Base-by-base conservation (phyloP, 35 echinoderm and acorn worm genomes). In the Lytechinus variegatus region DNA sequence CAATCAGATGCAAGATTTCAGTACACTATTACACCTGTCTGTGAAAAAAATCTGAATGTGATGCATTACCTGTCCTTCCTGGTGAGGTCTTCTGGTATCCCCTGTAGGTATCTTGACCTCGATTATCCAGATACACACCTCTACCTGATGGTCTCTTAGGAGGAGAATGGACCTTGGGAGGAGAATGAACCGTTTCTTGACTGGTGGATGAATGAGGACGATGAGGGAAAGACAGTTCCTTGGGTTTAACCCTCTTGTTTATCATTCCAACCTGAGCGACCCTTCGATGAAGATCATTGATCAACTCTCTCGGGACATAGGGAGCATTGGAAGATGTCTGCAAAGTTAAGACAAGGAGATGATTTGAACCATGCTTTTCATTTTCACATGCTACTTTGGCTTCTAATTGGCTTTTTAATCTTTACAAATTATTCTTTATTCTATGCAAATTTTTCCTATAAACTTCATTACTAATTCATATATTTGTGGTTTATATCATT, bases 231-330 rank as follows among this genome's bases (percentile, higher is more conserved):
- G 55, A 27, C 92, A 56, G 5, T 19, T 57, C 92, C 27, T 55
- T 57, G 28, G 92, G 92, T 57, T 54, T 54, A 14, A 27, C 27
- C n/a, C 27, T 54, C n/a, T n/a, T 54, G 27, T 24, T 57, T 13
- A 54, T 3, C 53, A 93, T 54, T 27, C 52, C 53, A 24, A 54
- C 21, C 54, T 93, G 92, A 57, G 92, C 5, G 27, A 93, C 92
- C 92, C 21, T 93, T 5, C 53, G 92, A 93, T 93, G 92, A 44
- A 93, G 92, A 54, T 93, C 92, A 54, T 93, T 93, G 27, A 93
- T 93, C 92, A 93, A 57, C 92, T 93, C 53, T 27, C 92, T 93
- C 6, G 92, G 92, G 11, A 93, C 92, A 57, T 93, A 54, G 55
- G 92, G 21, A 55, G 92, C 92, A 24, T 54, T 93, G 13, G n/a